Evolutionary conservation across 2,888 invertebrate species (phyloP), one percentile per base, ranked within the genome.

Genomic region (Atrina japonica): DNA sequence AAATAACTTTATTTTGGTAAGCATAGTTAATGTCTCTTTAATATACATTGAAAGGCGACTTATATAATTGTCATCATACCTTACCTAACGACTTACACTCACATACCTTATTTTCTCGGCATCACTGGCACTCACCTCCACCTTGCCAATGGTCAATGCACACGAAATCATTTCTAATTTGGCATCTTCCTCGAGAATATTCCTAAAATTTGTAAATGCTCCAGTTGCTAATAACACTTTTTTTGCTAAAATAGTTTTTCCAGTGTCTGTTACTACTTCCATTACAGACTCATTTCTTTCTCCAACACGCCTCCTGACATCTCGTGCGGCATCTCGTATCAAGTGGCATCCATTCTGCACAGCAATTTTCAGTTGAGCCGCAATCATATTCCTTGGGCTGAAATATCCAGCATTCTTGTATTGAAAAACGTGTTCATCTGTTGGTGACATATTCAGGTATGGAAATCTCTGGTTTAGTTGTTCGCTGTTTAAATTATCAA

Each of bases 151-250:
- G 3, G 70, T 63, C 3, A 75, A 45, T 1, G 77, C 73, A 21
- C 21, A 35, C 3, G 73, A 41, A 1, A 23, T 18, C 16, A 72
- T 63, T n/a, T 78, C 73, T 6, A 63, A 64, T 5, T 65, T 11
- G 7, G 58, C 3, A 16, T 11, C 60, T 2, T 23, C 55, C 9
- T 69, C 64, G 18, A 80, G 63, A 14, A 80, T 63, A 30, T 76
- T 47, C 16, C 70, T 47, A 29, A 77, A 76, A 1, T 50, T 59
- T 2, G 80, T 82, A 43, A 77, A 82, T 1, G 78, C 77, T 23
- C 78, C 78, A n/a, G 81, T 77, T 11, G 81, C 78, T 9, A 82
- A 49, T 3, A 83, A 56, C 21, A 80, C 80, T 21, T 66, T 70
- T 11, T 66, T 68, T 18, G 76, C 59, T 2, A 50, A 23, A 16